phyloP scores from a whole-genome alignment of 2,113 vertebrate species.

The Poecilia latipinna region DNA sequence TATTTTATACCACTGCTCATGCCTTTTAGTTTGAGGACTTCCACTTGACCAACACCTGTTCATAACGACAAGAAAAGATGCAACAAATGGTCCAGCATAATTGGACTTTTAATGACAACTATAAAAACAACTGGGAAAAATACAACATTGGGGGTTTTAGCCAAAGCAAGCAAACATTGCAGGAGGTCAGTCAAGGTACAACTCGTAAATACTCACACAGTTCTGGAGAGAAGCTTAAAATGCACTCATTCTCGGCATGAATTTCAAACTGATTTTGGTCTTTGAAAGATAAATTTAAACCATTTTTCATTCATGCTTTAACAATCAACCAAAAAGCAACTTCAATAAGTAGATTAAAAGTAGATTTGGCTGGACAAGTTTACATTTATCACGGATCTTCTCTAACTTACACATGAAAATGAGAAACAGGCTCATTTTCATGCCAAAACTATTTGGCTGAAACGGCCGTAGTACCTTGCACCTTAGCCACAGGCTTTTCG shows the following conservation, averaged over 20 bases:
- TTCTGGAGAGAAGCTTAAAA: background rate
- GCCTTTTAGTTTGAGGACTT: background rate
- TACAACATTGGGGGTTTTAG: constrained; percentile 43
- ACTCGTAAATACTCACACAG: constrained; percentile 53
- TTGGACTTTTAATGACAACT: constrained; percentile 69
- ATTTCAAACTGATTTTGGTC: background rate
- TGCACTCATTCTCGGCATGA: background rate
- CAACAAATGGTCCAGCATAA: constrained; percentile 34
- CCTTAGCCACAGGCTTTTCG: too few species aligned
- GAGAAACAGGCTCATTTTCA: too few species aligned
- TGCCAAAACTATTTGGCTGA: too few species aligned
- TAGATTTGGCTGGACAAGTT: background rate
- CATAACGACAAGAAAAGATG: constrained; percentile 18
- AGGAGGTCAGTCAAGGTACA: constrained; percentile 57
- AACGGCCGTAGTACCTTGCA: too few species aligned
- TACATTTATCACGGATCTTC: too few species aligned
- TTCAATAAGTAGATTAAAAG: background rate
- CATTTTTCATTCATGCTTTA: background rate
- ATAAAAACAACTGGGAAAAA: constrained; percentile 60
- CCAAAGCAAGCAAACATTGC: constrained; percentile 60
- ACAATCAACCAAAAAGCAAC: background rate
- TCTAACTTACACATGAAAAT: too few species aligned
- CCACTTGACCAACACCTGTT: rapidly evolving
- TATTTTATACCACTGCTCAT: background rate
- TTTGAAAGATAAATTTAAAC: background rate